phyloP scores from a whole-genome alignment of 1,140 invertebrate species.

The Drosophila sp. region DNA sequence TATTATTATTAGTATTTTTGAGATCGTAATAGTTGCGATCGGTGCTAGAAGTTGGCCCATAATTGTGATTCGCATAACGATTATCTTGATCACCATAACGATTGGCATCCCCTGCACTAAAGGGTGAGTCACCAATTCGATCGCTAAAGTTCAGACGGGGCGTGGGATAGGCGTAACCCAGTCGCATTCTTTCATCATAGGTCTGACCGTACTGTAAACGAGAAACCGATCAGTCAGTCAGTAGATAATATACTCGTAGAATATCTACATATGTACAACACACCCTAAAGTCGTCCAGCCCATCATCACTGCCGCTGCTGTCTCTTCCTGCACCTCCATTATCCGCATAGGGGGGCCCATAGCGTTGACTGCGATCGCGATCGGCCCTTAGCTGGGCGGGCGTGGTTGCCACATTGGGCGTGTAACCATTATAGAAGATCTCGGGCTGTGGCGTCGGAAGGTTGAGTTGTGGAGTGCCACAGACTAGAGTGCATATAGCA shows the following conservation, averaged over 20 bases:
- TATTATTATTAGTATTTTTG: no score
- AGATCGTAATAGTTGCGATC: conserved; percentile 62
- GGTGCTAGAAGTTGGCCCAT: conserved; percentile 56
- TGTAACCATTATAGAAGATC: conserved; percentile 74
- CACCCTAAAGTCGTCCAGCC: conserved; percentile 79
- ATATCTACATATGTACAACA: conserved; percentile 17
- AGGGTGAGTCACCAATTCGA: conserved; percentile 65
- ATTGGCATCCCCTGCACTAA: conserved; percentile 55
- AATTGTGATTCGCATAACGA: conserved; percentile 70
- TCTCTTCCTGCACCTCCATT: conserved; percentile 31
- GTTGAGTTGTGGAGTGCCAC: conserved; percentile 85
- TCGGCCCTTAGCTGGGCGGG: conserved; percentile 70
- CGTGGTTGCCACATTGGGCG: conserved; percentile 71
- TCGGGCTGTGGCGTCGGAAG: conserved; percentile 84
- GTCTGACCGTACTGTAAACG: conserved; percentile 75
- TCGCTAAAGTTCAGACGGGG: conserved; percentile 62
- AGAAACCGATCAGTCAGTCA: conserved; percentile 6
- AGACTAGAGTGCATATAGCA: conserved; percentile 25
- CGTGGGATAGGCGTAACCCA: conserved; percentile 69
- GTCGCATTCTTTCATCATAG: conserved; percentile 76
- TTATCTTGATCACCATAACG: conserved; percentile 37
- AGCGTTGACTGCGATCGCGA: conserved; percentile 75
- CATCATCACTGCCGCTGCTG: conserved; percentile 56
- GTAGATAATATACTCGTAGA: neutral
- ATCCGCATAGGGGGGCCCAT: conserved; percentile 77